Percentiles rank a stretch among this genome's conserved stretches.
Conservation (phyloP, 1,140 invertebrate species). For the Paramacrobiotus metropolitanus region DNA sequence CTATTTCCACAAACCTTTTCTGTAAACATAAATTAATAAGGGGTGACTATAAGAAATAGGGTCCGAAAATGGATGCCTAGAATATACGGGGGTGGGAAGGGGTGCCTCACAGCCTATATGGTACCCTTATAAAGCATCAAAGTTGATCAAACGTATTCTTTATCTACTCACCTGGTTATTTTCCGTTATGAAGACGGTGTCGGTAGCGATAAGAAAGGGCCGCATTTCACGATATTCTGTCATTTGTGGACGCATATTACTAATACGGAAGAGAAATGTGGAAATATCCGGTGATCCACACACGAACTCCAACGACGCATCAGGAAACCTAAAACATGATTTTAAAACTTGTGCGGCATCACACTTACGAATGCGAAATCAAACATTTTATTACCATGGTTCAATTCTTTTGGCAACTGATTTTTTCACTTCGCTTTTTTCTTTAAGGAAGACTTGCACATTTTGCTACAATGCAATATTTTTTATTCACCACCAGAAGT, state of each 20-base stretch:
- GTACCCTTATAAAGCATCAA: too few species aligned
- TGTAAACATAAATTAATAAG: too few species aligned
- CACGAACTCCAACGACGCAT: not conserved
- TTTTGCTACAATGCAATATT: slow-evolving; percentile 2
- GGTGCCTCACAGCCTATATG: too few species aligned
- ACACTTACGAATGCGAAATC: too few species aligned
- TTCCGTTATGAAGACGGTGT: not conserved
- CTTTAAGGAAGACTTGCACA: not conserved
- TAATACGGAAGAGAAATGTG: not conserved
- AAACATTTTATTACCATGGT: not conserved
- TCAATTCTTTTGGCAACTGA: not conserved
- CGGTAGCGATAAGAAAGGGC: not conserved
- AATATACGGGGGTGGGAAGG: too few species aligned
- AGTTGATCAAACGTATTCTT: too few species aligned
- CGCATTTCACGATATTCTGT: not conserved
- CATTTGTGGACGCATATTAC: not conserved
- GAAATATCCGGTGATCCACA: not conserved
- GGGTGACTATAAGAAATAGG: too few species aligned
- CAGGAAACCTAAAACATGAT: not conserved
- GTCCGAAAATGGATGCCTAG: too few species aligned
- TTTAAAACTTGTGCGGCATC: too few species aligned
- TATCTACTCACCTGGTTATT: not conserved
- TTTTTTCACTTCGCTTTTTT: slow-evolving; percentile 2
- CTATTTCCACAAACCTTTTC: too few species aligned
- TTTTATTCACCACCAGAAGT: too few species aligned